A percentile compares a stretch with the other conserved stretches of the same genome.
Evolutionary conservation across 2,888 invertebrate species (phyloP).

Genomic region (Drosophila robusta): DNA sequence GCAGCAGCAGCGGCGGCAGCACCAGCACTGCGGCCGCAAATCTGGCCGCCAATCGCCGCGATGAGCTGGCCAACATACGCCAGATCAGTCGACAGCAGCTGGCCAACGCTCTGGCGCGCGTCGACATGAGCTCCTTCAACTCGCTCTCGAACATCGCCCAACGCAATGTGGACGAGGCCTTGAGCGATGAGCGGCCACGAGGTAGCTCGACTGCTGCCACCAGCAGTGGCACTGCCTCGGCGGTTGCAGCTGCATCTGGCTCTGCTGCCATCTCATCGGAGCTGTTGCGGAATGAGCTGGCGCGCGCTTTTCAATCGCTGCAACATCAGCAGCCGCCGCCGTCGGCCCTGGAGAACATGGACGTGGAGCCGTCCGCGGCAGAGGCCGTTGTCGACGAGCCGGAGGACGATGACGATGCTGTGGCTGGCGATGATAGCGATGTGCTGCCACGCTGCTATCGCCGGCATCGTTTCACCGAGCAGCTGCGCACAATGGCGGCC

Average conservation of each 20-base stretch:
- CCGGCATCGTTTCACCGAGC: conserved; percentile 85
- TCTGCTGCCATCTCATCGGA: conserved; percentile 88
- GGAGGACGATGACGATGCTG: conserved; percentile 57
- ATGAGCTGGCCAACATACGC: conserved; percentile 82
- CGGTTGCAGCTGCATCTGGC: conserved; percentile 1
- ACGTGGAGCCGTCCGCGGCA: conserved; percentile 39
- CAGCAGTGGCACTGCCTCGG: background rate
- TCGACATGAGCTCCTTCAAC: conserved; percentile 82
- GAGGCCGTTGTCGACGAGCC: conserved; percentile 50
- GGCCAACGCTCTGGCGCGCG: conserved; percentile 82
- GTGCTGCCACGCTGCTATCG: conserved; percentile 78
- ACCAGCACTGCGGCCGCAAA: conserved; percentile 58
- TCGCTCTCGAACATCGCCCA: conserved; percentile 85
- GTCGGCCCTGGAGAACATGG: conserved; percentile 55
- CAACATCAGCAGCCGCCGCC: conserved; percentile 29
- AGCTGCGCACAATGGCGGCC: conserved; percentile 93
- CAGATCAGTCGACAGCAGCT: conserved; percentile 84
- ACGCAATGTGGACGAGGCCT: conserved; percentile 77
- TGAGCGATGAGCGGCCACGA: conserved; percentile 53
- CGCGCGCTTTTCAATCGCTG: conserved; percentile 61
- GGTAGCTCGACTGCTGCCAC: conserved; percentile 27
- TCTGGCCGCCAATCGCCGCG: conserved; percentile 61
- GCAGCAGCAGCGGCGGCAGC: conserved; percentile 75
- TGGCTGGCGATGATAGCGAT: conserved; percentile 67
- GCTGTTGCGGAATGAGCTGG: conserved; percentile 90